Percentiles rank a stretch among this genome's conserved stretches.
phyloP scores from a whole-genome alignment of 2,797 vertebrate genomes.

The Pitangus sulphuratus region DNA sequence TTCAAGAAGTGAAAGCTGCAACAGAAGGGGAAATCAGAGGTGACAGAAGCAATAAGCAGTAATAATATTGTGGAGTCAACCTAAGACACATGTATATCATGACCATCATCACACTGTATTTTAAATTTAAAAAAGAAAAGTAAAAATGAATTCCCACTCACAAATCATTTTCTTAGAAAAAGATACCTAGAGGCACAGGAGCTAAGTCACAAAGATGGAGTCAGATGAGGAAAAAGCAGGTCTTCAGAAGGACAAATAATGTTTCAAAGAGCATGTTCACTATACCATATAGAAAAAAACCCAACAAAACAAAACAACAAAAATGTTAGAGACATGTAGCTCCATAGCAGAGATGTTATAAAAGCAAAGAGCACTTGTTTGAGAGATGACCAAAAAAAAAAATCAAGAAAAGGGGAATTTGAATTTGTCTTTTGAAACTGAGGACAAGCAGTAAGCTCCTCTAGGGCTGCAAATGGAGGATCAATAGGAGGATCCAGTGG shows the following conservation, averaged over 20 bases:
- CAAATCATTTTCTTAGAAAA: background rate
- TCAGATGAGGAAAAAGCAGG: background rate
- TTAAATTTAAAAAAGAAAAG: background rate
- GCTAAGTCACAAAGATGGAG: background rate
- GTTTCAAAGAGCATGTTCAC: background rate
- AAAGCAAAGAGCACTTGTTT: background rate
- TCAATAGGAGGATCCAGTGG: too few species aligned
- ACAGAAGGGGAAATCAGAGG: conserved; percentile 19
- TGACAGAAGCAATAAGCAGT: conserved; percentile 47
- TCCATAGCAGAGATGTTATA: background rate
- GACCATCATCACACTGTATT: background rate
- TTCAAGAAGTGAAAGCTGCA: background rate
- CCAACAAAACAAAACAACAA: too few species aligned
- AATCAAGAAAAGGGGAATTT: background rate
- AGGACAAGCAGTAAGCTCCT: background rate
- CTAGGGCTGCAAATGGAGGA: background rate
- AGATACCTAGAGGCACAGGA: background rate
- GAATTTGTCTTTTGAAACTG: background rate
- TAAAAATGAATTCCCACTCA: background rate
- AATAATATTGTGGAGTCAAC: background rate
- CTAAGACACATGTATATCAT: background rate
- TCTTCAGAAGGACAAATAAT: background rate
- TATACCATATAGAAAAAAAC: background rate
- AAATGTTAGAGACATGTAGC: background rate
- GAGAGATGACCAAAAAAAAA: background rate